Evolutionary conservation across 2,888 invertebrate genomes (phyloP), one percentile per base, ranked within the genome.

Genomic region (Aethes cnicana): DNA sequence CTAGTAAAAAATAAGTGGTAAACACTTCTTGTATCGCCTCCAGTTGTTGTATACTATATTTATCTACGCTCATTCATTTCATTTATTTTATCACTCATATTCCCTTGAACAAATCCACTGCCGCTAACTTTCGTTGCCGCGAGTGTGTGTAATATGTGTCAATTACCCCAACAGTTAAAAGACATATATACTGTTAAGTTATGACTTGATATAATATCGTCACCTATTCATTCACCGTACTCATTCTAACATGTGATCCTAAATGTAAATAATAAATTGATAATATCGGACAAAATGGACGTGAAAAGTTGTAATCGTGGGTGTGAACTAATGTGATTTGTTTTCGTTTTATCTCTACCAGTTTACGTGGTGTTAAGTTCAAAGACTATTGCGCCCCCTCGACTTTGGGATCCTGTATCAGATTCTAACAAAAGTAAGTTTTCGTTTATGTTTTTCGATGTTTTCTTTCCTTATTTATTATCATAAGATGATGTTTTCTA

Each of bases 221-320:
- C 42, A 30, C 42, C 35, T 23, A 32, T 53, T 43, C 43, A 42
- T 52, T 28, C 37, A 49, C 28, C 43, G 26, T 32, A 55, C 58
- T 55, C 44, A 50, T 63, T 66, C 47, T 69, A 81, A 74, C 77
- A 84, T 83, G 85, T 85, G 82, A 85, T 81, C 77, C 66, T 53
- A 68, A 77, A 80, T 81, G 80, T 82, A 78, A 84, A 81, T 81
- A 77, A 66, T 74, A 72, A 77, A 77, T 76, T 74, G 69, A 71
- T 73, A 74, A 74, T 69, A 72, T 63, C 68, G 64, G 66, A 72
- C 77, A 81, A 81, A 78, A 84, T 84, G 84, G 81, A 81, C 81
- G 77, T 77, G 72, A 81, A 77, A 75, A 63, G 69, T 72, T 74
- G 58, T 74, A 64, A 66, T 69, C 68, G 80, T 79, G 79, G 69